Evolutionary conservation across 2,797 vertebrate genomes (phyloP), one percentile per base, ranked within the genome.

Genomic region (Myotis pilosus): DNA sequence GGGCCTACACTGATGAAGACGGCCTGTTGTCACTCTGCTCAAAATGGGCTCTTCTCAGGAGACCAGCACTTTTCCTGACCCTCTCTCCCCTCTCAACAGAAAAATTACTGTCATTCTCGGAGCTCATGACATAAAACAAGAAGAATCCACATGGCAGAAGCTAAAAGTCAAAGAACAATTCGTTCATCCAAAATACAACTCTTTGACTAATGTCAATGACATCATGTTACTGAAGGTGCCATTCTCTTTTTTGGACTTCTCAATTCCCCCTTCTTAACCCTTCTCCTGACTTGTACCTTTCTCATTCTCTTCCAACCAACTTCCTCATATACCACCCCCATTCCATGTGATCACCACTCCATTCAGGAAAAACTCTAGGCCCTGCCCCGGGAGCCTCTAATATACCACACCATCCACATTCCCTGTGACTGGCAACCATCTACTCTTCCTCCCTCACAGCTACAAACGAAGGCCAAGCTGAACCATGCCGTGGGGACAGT

Each of bases 141-240:
- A n/a, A 79, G 80, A 94, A 89, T 5, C 22, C 20, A 93, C 71
- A 28, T 74, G 72, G 92, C 92, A 95, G 66, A 90, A 44, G 44
- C 12, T 87, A 47, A 10, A 95, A 60, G 93, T 90, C 6, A 13
- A 19, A 53, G 6, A 92, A 19, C 82, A 93, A 72, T 80, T 92
- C 2, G 11, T 12, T 79, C 92, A 95, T 75, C 92, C 87, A 5
- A 22, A 82, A 4, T 96, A 91, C 17, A 10, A 16, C 74, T 0
- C 8, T 6, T 2, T 8, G 7, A 79, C 22, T 11, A 1, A 11
- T 8, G 30, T 82, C 55, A 72, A 94, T 49, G 94, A 91, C 55
- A 82, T 95, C 94, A 91, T 96, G 75, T 74, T 95, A 75, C 71
- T 95, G 30, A 91, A 97, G 90, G 79, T 85, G 8, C 60, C 23